A percentile compares a stretch with the other conserved stretches of the same genome.
These are phyloP conservation scores for Clitarchus hookeri DNA, from an alignment of 2,888 invertebrate species.

Conservation along the genomic window DNA sequence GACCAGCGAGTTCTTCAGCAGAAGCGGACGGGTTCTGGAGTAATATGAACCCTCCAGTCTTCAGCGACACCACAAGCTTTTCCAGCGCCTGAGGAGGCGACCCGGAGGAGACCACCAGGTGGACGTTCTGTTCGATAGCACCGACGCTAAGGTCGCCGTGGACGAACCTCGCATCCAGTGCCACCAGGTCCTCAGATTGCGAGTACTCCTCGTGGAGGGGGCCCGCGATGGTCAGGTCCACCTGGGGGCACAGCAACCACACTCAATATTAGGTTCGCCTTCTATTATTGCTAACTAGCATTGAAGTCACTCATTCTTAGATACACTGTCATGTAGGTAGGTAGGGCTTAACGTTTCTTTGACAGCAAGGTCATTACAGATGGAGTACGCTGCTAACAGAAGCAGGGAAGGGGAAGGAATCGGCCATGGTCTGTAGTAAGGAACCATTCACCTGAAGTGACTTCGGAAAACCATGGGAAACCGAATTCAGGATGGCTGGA, in stretches of 20 bases:
- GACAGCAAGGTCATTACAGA: no score
- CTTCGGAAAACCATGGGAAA: no score
- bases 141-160: no score
- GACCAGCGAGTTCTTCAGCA: constrained; percentile 41
- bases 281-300: no score
- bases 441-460: no score
- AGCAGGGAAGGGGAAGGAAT: no score
- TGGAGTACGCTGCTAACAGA: no score
- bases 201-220: constrained; percentile 57
- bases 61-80: constrained; percentile 66
- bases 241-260: constrained; percentile 23
- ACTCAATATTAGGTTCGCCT: background rate
- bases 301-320: no score
- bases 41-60: constrained; percentile 71
- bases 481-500: no score
- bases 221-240: constrained; percentile 64
- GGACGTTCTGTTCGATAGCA: constrained; percentile 24
- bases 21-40: constrained; percentile 67
- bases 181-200: constrained; percentile 61
- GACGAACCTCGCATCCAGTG: constrained; percentile 65
- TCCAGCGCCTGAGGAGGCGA: constrained; percentile 59
- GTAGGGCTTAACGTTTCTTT: no score
- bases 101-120: no score
- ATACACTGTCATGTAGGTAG: background rate
- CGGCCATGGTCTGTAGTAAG: no score